Conservation (phyloP, 1,140 invertebrate species). For the Phortica variegata region DNA sequence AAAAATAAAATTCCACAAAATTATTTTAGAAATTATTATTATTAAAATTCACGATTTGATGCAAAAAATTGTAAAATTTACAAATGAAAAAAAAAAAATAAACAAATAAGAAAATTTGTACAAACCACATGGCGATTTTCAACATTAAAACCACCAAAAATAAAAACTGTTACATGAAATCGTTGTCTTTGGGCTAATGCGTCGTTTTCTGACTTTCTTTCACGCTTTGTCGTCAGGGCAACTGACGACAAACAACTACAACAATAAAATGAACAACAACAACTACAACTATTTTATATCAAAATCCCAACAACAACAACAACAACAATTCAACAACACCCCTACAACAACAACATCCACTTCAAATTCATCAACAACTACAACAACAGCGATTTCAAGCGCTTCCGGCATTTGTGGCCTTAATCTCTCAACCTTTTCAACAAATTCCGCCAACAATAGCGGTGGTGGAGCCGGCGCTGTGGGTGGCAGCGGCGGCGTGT, state of each 20-base stretch:
- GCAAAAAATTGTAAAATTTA: constrained; percentile 45
- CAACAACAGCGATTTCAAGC: constrained; percentile 42
- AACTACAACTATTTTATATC: constrained; percentile 17
- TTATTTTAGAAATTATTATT: constrained; percentile 10
- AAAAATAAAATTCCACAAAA: constrained; percentile 15
- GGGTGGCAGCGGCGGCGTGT: constrained; percentile 24
- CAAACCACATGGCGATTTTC: constrained; percentile 16
- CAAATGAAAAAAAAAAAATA: constrained; percentile 13
- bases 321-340: constrained; percentile 21
- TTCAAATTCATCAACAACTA: constrained; percentile 17
- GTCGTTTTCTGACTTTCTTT: constrained; percentile 57
- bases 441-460: constrained; percentile 33
- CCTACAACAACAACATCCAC: constrained; percentile 18
- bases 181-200: constrained; percentile 57
- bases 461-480: no score
- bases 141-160: constrained; percentile 20
- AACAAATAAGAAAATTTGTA: constrained; percentile 9
- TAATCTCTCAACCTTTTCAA: constrained; percentile 49
- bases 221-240: constrained; percentile 57
- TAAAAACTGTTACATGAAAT: constrained; percentile 24
- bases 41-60: constrained; percentile 36
- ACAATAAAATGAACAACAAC: constrained; percentile 20
- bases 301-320: constrained; percentile 22
- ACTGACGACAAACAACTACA: constrained; percentile 55
- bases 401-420: constrained; percentile 52